Percentiles rank a stretch among this genome's conserved stretches.
Conservation (phyloP, 2,888 invertebrate genomes). For the Ferdinandea cuprea region DNA sequence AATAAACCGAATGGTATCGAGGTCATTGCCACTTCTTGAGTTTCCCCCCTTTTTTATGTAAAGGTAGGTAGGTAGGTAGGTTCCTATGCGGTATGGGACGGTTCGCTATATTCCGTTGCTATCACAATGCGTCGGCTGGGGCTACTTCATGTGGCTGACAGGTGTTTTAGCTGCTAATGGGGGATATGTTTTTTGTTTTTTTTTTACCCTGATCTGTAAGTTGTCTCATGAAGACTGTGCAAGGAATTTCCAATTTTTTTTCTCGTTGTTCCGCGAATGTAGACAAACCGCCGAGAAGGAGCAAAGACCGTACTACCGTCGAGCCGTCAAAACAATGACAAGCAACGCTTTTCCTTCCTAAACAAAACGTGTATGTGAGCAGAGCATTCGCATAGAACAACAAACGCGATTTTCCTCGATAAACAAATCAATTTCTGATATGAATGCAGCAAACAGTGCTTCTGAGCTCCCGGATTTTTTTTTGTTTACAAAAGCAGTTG, state of each 20-base stretch:
- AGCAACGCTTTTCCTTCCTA: background rate
- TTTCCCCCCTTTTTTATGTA: constrained; percentile 14
- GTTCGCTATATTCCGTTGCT: background rate
- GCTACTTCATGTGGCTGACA: constrained; percentile 29
- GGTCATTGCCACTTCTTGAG: constrained; percentile 63
- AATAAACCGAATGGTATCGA: constrained; percentile 58
- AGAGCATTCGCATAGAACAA: too few species aligned
- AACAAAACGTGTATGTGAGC: background rate
- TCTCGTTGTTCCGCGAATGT: background rate
- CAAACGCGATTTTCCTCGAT: constrained; percentile 33
- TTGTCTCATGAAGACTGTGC: constrained; percentile 28
- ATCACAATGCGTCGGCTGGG: background rate
- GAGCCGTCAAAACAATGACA: constrained; percentile 1
- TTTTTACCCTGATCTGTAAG: background rate
- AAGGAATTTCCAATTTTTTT: constrained; percentile 26
- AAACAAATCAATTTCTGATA: constrained; percentile 53
- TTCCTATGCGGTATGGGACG: background rate
- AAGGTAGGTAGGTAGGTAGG: too few species aligned
- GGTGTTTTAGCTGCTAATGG: constrained; percentile 39
- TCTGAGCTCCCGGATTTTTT: constrained; percentile 37
- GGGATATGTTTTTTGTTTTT: constrained; percentile 1
- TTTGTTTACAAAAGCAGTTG: constrained; percentile 39
- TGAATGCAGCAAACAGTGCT: background rate
- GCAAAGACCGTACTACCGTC: background rate
- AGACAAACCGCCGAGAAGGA: background rate